phyloP scores from a whole-genome alignment of 2,113 vertebrate genomes.

The Hippocampus comes region DNA sequence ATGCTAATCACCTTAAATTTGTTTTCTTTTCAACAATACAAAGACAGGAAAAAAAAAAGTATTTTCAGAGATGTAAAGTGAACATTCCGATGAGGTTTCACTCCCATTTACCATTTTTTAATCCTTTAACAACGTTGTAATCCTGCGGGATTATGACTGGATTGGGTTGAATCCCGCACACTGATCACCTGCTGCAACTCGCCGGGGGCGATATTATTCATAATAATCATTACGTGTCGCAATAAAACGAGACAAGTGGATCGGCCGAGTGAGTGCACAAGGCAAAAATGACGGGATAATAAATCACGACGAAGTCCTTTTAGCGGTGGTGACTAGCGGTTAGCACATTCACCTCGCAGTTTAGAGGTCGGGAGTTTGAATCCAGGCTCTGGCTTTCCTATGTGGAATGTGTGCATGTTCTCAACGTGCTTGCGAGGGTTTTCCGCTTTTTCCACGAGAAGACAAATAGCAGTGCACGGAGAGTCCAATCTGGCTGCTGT shows the following conservation, averaged over 20 bases:
- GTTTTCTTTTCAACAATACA: not conserved
- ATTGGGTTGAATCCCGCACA: conserved; percentile 25
- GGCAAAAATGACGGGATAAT: too few relatives aligned
- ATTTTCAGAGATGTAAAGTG: not conserved
- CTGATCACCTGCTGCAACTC: conserved; percentile 23
- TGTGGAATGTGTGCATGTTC: too few relatives aligned
- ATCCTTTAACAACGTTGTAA: conserved; percentile 47
- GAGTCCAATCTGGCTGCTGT: too few relatives aligned
- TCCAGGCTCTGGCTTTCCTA: too few relatives aligned
- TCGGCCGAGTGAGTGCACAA: too few relatives aligned
- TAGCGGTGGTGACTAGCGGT: too few relatives aligned
- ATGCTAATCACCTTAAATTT: not conserved
- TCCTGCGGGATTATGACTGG: conserved; percentile 50
- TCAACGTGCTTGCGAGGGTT: too few relatives aligned
- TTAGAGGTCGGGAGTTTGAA: too few relatives aligned
- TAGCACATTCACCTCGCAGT: too few relatives aligned
- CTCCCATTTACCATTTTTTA: conserved; percentile 26
- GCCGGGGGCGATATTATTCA: not conserved
- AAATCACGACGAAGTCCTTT: too few relatives aligned
- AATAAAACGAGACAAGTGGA: not conserved
- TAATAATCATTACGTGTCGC: not conserved
- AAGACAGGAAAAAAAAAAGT: not conserved
- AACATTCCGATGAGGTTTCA: conserved; percentile 2
- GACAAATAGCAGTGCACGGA: too few relatives aligned
- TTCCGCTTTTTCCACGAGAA: too few relatives aligned